Conservation (phyloP, 2,797 vertebrate genomes). For the Notoglanidium macrostoma region DNA sequence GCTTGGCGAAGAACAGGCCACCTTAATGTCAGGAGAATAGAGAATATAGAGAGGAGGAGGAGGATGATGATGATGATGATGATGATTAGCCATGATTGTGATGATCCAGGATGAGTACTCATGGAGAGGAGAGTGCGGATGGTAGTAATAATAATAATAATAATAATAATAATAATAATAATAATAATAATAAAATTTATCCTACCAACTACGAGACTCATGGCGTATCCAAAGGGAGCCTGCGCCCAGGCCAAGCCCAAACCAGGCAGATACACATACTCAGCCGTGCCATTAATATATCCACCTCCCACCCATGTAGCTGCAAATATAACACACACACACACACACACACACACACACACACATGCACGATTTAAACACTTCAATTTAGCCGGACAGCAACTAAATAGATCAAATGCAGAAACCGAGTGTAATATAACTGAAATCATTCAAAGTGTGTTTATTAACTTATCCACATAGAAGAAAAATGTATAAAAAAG, state of each 20-base stretch:
- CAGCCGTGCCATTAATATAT: conserved; percentile 97
- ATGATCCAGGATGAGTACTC: background rate
- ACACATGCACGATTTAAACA: background rate
- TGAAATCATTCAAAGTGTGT: background rate
- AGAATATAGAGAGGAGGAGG: background rate
- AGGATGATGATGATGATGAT: background rate
- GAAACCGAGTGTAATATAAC: background rate
- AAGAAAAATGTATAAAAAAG: too few species aligned
- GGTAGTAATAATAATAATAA: background rate
- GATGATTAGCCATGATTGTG: background rate
- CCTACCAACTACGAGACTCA: conserved; percentile 94
- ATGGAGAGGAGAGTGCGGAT: background rate
- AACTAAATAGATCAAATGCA: background rate
- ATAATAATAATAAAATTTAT: background rate
- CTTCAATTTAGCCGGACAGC: background rate
- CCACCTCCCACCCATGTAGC: conserved; percentile 98
- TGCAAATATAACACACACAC: conserved; percentile 56
- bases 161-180: background rate
- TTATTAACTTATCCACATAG: background rate
- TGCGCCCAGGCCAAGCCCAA: conserved; percentile 94
- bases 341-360: conserved; percentile 7
- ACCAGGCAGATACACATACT: conserved; percentile 91
- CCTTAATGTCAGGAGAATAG: conserved; percentile 69
- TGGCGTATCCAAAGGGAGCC: conserved; percentile 94
- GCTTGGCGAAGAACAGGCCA: conserved; percentile 96